Evolutionary conservation across 2,797 vertebrate species (phyloP), one percentile per base, ranked within the genome.

Genomic region (Cirrhinus mrigala): DNA sequence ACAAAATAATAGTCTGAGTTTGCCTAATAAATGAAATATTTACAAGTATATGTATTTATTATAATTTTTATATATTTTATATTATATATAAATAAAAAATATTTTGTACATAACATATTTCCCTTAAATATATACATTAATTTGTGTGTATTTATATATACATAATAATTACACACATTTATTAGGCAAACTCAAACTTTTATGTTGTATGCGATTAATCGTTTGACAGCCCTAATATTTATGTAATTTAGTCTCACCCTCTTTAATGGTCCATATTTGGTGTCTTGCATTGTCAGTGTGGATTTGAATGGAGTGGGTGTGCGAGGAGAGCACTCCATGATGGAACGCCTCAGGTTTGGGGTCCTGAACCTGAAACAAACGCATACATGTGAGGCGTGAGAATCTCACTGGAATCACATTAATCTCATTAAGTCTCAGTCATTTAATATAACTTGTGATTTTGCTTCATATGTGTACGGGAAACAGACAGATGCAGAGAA

Each of bases 261-360:
- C 92, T 99, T 99, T 85, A 97, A 93, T 56, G 97, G 96, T 82
- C 96, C 96, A 0, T 97, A 99, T 94, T 98, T 98, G 92, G 96
- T 93, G 92, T 99, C 98, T 92, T 98, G 97, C 92, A 96, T 94
- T 85, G 95, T 95, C 86, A 97, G 91, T 37, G 95, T 91, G 6
- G 97, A 96, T 93, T 97, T 97, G 94, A 99, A 99, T 5, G 98
- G 97, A 69, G 98, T 98, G 80, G 97, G 98, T 77, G 97, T 98
- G 90, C 96, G 96, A 79, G 98, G 97, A 88, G 96, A 96, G 37
- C 96, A 97, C 90, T 99, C 97, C 90, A 99, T 91, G 91, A 99
- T 97, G 3, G 98, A 97, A 83, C 97, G 96, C 89, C 97, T 96
- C 89, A 98, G 96, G 92, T 96, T 96, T 87, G 98, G 97, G 86